Conservation (phyloP, 2,113 vertebrate species). For the Phylloscopus trochiloides region DNA sequence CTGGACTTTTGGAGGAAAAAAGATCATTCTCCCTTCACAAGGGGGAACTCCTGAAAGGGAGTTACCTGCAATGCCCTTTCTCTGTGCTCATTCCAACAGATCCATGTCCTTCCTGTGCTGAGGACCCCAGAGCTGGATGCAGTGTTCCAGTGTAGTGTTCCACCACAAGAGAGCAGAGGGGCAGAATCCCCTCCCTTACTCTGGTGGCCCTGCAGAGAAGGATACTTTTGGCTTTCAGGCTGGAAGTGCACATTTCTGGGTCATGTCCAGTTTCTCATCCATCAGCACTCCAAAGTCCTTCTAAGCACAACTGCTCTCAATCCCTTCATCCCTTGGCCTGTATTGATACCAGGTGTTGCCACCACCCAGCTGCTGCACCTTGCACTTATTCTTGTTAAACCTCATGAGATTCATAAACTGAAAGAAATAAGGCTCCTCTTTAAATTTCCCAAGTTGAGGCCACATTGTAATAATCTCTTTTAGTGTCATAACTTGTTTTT, state of each 20-base stretch:
- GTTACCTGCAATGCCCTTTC: not conserved
- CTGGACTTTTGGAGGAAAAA: too few species aligned
- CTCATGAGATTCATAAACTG: not conserved
- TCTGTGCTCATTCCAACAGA: not conserved
- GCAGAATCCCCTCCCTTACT: not conserved
- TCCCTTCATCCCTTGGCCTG: not conserved
- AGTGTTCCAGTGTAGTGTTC: not conserved
- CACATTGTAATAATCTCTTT: not conserved
- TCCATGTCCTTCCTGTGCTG: not conserved
- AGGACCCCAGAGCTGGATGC: too few species aligned
- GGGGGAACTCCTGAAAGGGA: too few species aligned
- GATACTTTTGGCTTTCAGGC: not conserved
- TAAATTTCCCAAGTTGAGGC: not conserved
- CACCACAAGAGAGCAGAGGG: not conserved
- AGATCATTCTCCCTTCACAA: too few species aligned
- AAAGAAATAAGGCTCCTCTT: not conserved
- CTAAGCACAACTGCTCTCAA: not conserved
- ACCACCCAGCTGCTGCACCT: fast-evolving
- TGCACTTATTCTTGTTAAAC: not conserved
- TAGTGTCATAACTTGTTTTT: not conserved
- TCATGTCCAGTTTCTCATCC: not conserved
- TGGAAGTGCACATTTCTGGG: not conserved
- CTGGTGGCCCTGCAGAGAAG: not conserved
- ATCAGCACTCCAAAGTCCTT: not conserved
- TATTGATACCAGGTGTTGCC: not conserved